phyloP scores from a whole-genome alignment of 2,888 invertebrate genomes.

The Arctia plantaginis region DNA sequence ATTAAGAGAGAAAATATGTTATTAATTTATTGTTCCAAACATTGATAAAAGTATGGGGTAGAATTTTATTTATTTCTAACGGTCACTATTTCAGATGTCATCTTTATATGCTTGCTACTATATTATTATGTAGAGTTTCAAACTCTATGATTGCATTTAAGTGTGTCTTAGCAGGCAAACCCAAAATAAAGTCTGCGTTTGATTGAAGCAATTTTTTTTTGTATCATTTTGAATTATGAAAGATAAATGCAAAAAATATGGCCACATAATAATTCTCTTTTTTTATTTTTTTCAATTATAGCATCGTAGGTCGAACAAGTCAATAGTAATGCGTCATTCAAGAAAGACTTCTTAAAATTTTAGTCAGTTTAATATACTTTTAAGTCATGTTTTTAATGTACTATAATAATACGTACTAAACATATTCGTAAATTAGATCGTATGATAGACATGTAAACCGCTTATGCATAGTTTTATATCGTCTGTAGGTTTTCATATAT shows the following conservation, averaged over 20 bases:
- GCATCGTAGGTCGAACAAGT: no score
- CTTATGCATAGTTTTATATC: slow-evolving; percentile 5
- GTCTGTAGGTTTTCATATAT: slow-evolving; percentile 2
- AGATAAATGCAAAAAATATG: no score
- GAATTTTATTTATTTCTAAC: neutral
- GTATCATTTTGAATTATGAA: neutral
- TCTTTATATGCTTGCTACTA: neutral
- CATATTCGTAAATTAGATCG: neutral
- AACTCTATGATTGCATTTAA: neutral
- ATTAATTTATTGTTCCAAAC: no score
- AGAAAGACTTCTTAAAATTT: neutral
- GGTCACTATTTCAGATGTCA: neutral
- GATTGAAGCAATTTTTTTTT: no score
- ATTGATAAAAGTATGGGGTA: no score
- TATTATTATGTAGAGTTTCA: no score
- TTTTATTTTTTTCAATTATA: no score
- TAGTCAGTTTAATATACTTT: neutral
- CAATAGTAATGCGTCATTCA: neutral
- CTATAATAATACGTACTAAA: neutral
- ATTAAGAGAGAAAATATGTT: neutral
- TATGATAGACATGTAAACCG: neutral
- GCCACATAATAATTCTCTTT: no score
- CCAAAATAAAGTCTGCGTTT: no score
- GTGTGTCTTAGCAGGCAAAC: neutral
- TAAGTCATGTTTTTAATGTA: no score